Percentiles rank a stretch among this genome's conserved stretches.
phyloP scores from a whole-genome alignment of 2,888 invertebrate species.

The Cinara cedri region DNA sequence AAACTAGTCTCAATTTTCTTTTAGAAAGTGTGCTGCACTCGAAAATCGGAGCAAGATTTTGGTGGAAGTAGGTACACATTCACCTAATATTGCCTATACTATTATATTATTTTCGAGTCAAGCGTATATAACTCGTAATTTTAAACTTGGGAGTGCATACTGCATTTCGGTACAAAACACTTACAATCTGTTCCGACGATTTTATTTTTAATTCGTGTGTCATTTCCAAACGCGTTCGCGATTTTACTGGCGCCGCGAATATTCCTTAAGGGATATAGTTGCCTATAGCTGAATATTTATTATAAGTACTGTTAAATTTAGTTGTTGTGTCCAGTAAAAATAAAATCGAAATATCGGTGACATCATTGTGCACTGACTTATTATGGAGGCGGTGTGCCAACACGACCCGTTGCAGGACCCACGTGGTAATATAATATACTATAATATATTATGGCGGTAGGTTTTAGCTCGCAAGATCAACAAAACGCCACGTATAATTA shows the following conservation, averaged over 20 bases:
- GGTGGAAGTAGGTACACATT: too few species aligned
- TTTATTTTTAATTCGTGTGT: not conserved
- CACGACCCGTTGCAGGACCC: conserved; percentile 23
- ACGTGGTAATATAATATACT: conserved; percentile 25
- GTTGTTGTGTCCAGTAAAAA: conserved; percentile 19
- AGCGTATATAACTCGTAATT: too few species aligned
- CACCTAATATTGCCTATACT: too few species aligned
- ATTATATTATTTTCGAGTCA: too few species aligned
- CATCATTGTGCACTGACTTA: conserved; percentile 13
- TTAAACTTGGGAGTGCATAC: too few species aligned
- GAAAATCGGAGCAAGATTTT: too few species aligned
- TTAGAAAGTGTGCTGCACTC: too few species aligned
- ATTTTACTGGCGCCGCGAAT: not conserved
- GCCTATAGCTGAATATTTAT: too few species aligned
- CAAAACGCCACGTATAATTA: conserved; percentile 32
- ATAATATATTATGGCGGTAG: not conserved
- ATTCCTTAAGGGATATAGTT: not conserved
- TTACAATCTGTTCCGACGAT: too few species aligned
- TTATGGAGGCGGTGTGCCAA: not conserved
- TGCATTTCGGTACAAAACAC: too few species aligned
- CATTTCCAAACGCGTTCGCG: not conserved
- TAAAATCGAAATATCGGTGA: conserved; percentile 23
- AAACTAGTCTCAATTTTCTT: too few species aligned
- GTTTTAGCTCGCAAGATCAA: conserved; percentile 29
- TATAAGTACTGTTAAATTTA: too few species aligned